Base-by-base conservation (phyloP, 2,888 invertebrate species). In the Cheilosia vulpina region DNA sequence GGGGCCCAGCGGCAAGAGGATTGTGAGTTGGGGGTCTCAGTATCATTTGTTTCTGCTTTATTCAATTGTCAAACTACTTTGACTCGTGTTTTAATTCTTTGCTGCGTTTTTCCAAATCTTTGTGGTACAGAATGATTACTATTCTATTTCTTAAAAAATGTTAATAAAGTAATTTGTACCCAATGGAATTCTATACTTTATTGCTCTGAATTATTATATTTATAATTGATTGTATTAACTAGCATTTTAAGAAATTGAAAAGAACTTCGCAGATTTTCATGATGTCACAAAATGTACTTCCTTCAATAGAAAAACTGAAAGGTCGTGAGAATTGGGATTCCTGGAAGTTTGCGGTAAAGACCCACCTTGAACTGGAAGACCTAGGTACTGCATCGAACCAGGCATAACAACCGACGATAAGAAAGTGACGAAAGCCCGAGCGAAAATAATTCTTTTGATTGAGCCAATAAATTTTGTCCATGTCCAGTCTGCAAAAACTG, bases 401-500 rank as follows among this genome's bases (percentile, higher is more conserved):
- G 47, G 2, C 15, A 17, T 38, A 24, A 50, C 21, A 17, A 21
- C 5, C 0, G 75, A 62, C 34, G 7, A 15, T 4, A 47, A 50
- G 45, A 79, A 63, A 43, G 41, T 50, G 15, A 63, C 60, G 50
- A 60, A 68, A 71, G 62, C 77, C 2, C 45, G 71, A 50, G 31
- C 81, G n/a, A n/a, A n/a, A n/a, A n/a, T n/a, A n/a, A n/a, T 76
- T 2, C 38, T 77, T 4, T 3, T 58, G 11, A 58, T 73, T 27
- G 80, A 87, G 2, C 88, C 89, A 4, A n/a, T n/a, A n/a, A 65
- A 87, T 68, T 88, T 88, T 78, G 79, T 88, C 1, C 88, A 90
- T 68, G 87, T 90, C 11, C 85, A 88, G 69, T 65, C 81, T 17
- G 80, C 88, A 15, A 77, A 55, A 5, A 83, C 83, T 11, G 88